Evolutionary conservation across 2,888 invertebrate genomes (phyloP).

Genomic region (Abrostola triplasia): DNA sequence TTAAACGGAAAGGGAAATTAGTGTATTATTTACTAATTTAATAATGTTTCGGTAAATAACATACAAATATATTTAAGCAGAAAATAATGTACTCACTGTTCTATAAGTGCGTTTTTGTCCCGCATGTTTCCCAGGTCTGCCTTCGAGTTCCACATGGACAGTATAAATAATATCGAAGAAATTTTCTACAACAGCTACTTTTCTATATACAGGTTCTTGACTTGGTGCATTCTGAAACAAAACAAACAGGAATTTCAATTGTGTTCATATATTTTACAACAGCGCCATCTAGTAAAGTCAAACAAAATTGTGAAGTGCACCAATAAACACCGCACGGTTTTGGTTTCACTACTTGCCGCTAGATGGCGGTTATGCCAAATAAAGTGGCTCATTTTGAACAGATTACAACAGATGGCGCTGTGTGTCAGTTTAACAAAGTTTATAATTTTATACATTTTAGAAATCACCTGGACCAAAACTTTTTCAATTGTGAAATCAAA

Average conservation of each 20-base stretch:
- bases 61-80: no score
- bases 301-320: background rate
- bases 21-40: no score
- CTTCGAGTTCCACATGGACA: constrained; percentile 97
- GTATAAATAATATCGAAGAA: constrained; percentile 99
- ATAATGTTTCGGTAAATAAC: no score
- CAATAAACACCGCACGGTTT: no score
- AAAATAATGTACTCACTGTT: constrained; percentile 93
- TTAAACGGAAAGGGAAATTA: no score
- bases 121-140: constrained; percentile 97
- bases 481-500: background rate
- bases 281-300: constrained; percentile 58
- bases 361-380: constrained; percentile 48
- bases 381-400: background rate
- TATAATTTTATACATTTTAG: no score
- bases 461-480: no score
- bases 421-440: background rate
- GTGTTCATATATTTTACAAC: background rate
- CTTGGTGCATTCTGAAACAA: constrained; percentile 91
- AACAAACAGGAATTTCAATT: constrained; percentile 52
- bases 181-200: constrained; percentile 98
- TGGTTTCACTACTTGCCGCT: constrained; percentile 46
- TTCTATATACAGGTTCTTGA: constrained; percentile 94
- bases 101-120: constrained; percentile 98
- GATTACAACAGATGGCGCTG: background rate